phyloP scores from a whole-genome alignment of 2,113 vertebrate species.

The Megaleporinus macrocephalus region DNA sequence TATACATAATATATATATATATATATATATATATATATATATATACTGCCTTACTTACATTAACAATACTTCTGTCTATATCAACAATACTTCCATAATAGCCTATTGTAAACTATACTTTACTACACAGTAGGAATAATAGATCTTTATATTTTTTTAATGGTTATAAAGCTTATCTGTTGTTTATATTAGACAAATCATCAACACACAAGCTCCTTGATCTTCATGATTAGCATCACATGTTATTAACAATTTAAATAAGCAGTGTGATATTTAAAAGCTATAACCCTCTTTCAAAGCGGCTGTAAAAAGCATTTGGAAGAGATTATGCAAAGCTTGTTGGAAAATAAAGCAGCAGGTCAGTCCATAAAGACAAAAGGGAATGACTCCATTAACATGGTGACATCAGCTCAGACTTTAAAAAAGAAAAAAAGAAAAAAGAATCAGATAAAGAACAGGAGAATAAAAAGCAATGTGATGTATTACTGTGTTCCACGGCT shows the following conservation, averaged over 20 bases:
- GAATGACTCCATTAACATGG: conserved; percentile 46
- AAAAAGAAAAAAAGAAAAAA: background rate
- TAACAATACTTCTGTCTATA: too few species aligned
- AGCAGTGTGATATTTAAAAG: conserved; percentile 6
- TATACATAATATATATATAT: too few species aligned
- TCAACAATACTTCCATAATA: too few species aligned
- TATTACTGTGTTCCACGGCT: conserved; percentile 24
- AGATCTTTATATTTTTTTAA: background rate
- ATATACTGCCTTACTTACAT: too few species aligned
- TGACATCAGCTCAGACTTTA: conserved; percentile 25
- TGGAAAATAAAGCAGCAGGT: conserved; percentile 2
- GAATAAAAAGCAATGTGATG: background rate
- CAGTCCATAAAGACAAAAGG: conserved; percentile 22
- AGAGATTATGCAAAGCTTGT: conserved; percentile 4
- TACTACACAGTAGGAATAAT: too few species aligned
- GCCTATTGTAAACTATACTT: too few species aligned
- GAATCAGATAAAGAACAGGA: conserved; percentile 14
- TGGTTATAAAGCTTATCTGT: background rate
- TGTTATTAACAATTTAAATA: background rate
- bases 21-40: too few species aligned
- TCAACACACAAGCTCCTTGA: background rate
- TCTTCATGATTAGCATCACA: background rate
- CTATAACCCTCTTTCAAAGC: background rate
- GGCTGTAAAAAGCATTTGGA: conserved; percentile 3
- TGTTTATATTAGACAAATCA: background rate